Conservation (phyloP, 2,113 vertebrate genomes). For the Oplegnathus fasciatus region DNA sequence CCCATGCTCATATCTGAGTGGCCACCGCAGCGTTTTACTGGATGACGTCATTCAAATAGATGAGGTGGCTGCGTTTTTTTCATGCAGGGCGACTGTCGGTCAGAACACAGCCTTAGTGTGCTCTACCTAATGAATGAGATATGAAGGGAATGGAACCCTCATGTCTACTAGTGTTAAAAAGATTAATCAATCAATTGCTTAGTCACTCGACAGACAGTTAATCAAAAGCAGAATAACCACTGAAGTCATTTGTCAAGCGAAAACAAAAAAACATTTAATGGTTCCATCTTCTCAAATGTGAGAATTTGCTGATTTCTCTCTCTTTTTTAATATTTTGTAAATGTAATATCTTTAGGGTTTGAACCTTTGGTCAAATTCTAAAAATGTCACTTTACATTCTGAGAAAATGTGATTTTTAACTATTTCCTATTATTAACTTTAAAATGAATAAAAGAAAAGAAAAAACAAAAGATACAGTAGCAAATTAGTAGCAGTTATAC, state of each 20-base stretch:
- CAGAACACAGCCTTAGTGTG: neutral
- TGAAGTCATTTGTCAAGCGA: neutral
- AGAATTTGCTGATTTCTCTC: neutral
- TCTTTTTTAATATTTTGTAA: neutral
- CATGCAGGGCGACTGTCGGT: no score
- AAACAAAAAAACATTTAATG: no score
- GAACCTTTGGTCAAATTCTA: no score
- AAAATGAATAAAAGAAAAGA: no score
- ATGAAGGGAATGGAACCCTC: neutral
- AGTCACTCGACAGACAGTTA: neutral
- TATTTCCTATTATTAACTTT: no score
- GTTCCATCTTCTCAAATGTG: no score
- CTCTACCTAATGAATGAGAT: neutral
- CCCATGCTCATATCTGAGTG: neutral
- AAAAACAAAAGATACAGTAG: no score
- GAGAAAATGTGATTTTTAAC: no score
- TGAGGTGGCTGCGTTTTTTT: no score
- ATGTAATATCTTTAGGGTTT: no score
- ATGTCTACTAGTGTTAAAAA: neutral
- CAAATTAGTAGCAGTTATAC: neutral
- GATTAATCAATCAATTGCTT: neutral
- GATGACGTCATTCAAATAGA: neutral
- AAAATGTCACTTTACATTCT: no score
- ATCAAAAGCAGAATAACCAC: neutral
- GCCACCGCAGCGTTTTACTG: neutral